A percentile compares a stretch with the other conserved stretches of the same genome.
Evolutionary conservation across 2,888 invertebrate genomes (phyloP).

Genomic region (Lasioglossum lativentre): DNA sequence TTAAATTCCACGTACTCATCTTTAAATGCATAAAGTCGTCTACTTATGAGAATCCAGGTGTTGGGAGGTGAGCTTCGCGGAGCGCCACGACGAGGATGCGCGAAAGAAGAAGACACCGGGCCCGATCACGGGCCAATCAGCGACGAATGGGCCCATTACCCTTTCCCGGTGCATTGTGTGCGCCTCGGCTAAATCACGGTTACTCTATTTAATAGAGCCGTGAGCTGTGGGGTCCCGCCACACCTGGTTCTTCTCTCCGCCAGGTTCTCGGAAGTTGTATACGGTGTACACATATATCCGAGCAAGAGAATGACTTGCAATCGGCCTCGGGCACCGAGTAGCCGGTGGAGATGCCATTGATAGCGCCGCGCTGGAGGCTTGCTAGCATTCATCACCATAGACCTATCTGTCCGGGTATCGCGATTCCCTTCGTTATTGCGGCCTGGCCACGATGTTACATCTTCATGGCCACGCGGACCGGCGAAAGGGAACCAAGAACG

Average conservation of each 20-base stretch:
- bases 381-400: slow-evolving; percentile 74
- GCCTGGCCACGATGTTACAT: slow-evolving; percentile 64
- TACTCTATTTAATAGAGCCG: slow-evolving; percentile 39
- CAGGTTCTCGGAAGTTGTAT: slow-evolving; percentile 44
- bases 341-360: slow-evolving; percentile 71
- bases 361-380: slow-evolving; percentile 67
- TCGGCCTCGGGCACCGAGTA: slow-evolving; percentile 57
- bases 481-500: slow-evolving; percentile 31
- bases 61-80: no score
- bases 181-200: neutral
- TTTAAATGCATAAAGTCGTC: no score
- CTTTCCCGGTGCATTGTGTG: neutral
- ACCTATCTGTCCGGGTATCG: slow-evolving; percentile 71
- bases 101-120: neutral
- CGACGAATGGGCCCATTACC: neutral
- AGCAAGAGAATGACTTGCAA: slow-evolving; percentile 71
- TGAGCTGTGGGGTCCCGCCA: slow-evolving; percentile 46
- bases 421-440: slow-evolving; percentile 72
- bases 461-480: slow-evolving; percentile 68
- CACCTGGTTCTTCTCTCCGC: slow-evolving; percentile 43
- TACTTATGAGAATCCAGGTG: no score
- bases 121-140: neutral
- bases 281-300: neutral
- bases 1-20: no score
- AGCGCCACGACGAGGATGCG: neutral